Base-by-base conservation (phyloP, 2,113 vertebrate species). In the Saguinus imperator region DNA sequence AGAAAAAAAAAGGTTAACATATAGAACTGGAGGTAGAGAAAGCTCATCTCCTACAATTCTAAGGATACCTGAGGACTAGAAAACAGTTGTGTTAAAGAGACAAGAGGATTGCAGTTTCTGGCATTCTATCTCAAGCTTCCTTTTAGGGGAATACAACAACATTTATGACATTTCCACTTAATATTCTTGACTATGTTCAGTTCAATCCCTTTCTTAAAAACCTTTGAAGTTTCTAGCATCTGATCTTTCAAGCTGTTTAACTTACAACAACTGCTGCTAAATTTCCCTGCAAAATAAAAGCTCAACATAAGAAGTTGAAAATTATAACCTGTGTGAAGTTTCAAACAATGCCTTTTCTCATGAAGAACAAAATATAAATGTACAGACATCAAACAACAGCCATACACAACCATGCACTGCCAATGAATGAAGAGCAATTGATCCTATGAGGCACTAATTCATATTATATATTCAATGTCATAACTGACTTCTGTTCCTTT, bases 161-260 rank as follows among this genome's bases (percentile, higher is more conserved):
- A 52, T 72, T 90, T 89, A 58, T 58, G 45, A 29, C 48, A 57
- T 91, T 89, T 83, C 86, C 25, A 91, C 32, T 40, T 29, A 93
- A 27, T 29, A 58, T 70, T 35, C 20, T 82, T 64, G 25, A 72
- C 18, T 72, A 40, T 48, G 23, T 6, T 90, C 87, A 70, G 18
- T 6, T 88, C 90, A 70, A 8, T 48, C 3, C 61, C 6, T 48
- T 87, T 66, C 48, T 86, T 72, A 72, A 83, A 97, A 77, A 14
- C 2, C 66, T 89, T 88, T 82, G 70, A 94, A 81, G 2, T 70
- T 81, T 2, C 23, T 1, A 58, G 80, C 48, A 58, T 45, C 52
- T 61, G 83, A 80, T 66, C n/a, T 95, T 97, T 94, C 27, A 82
- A 88, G 32, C 52, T 37, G 8, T 87, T 94, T 64, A 48, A 85